A percentile compares a stretch with the other conserved stretches of the same genome.
phyloP scores from a whole-genome alignment of 2,113 vertebrate genomes.

The Engraulis encrasicolus region DNA sequence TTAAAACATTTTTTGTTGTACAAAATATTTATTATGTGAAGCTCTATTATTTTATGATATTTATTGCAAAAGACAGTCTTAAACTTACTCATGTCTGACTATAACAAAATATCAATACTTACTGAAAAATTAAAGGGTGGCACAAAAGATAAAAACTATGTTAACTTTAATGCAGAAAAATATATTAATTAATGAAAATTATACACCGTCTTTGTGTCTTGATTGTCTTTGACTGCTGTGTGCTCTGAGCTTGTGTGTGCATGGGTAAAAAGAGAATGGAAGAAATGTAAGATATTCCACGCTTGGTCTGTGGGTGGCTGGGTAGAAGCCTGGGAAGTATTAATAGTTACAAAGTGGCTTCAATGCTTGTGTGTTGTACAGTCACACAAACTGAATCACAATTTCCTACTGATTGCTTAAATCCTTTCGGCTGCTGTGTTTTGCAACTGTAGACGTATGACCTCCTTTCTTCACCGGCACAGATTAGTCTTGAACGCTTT shows the following conservation, averaged over 20 bases:
- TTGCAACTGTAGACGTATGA: not conserved
- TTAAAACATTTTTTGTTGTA: slow-evolving; percentile 89
- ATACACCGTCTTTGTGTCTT: slow-evolving; percentile 70
- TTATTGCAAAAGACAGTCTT: slow-evolving; percentile 99
- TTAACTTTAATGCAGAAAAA: slow-evolving; percentile 99
- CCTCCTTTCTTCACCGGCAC: not conserved
- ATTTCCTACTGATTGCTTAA: slow-evolving; percentile 1
- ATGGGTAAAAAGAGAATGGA: not conserved
- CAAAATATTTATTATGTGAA: slow-evolving; percentile 99
- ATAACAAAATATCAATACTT: slow-evolving; percentile 99
- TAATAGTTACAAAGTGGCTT: not conserved
- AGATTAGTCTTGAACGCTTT: not conserved
- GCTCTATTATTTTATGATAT: slow-evolving; percentile 99
- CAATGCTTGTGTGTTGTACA: not conserved
- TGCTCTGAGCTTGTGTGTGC: not conserved
- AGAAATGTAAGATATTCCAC: not conserved
- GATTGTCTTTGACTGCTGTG: not conserved
- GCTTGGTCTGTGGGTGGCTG: not conserved
- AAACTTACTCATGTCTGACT: slow-evolving; percentile 99
- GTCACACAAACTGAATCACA: not conserved
- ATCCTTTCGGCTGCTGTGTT: not conserved
- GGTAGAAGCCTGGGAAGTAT: not conserved
- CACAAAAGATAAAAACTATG: slow-evolving; percentile 92
- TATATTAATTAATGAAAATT: slow-evolving; percentile 99
- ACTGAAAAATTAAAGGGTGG: slow-evolving; percentile 90